phyloP scores from a whole-genome alignment of 2,797 vertebrate species.

The Gallirallus australis region DNA sequence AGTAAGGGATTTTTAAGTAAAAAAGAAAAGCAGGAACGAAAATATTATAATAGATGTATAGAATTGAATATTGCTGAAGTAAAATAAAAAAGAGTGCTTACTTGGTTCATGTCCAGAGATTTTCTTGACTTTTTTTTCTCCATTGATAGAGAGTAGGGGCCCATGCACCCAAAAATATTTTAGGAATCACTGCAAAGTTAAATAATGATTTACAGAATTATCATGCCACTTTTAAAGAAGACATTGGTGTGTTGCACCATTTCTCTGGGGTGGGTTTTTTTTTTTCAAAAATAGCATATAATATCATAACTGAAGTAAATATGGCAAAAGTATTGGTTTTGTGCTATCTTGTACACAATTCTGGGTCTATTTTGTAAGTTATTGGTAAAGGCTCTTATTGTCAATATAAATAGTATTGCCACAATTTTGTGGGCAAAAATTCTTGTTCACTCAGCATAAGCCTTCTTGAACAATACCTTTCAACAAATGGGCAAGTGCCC shows the following conservation, averaged over 20 bases:
- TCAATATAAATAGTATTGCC: not conserved
- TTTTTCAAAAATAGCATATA: not conserved
- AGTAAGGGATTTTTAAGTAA: slow-evolving; percentile 26
- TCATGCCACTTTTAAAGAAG: not conserved
- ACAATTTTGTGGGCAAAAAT: not conserved
- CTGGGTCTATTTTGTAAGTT: not conserved
- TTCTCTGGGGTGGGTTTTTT: not conserved
- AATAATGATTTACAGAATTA: slow-evolving; percentile 21
- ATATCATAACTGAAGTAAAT: slow-evolving; percentile 21
- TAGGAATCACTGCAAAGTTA: not conserved
- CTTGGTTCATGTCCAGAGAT: slow-evolving; percentile 10
- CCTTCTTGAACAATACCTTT: not conserved
- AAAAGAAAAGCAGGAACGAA: slow-evolving; percentile 14
- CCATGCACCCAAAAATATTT: slow-evolving; percentile 5
- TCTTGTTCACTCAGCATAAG: not conserved
- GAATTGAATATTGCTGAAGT: not conserved
- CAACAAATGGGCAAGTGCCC: not conserved
- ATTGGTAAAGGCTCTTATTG: not conserved
- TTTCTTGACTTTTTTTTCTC: not conserved
- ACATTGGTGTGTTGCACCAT: not conserved
- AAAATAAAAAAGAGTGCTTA: not conserved
- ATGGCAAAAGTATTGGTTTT: not conserved
- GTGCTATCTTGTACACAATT: not conserved
- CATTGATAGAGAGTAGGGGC: not conserved
- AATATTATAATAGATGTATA: slow-evolving; percentile 22